Base-by-base conservation (phyloP, 2,888 invertebrate species). In the Epistrophella euchroma region DNA sequence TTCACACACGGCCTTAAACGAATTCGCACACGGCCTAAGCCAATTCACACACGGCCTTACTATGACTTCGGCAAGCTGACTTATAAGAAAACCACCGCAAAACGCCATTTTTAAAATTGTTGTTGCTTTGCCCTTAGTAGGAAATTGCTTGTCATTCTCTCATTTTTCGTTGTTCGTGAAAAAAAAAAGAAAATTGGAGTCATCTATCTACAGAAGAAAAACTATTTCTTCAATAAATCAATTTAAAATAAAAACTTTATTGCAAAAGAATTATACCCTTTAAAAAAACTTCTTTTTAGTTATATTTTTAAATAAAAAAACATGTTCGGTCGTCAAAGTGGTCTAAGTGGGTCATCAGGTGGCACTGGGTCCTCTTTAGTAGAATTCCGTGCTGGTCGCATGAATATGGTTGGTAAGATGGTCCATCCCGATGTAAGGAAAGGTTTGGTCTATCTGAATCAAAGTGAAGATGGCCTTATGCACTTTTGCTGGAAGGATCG, bases 401-500 rank as follows among this genome's bases (percentile, higher is more conserved):
- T 99, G 98, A 96, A 95, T 85, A 94, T 98, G 93, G 90, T 92
- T 22, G 98, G 97, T 56, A 97, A 97, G 90, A 98, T 97, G 96
- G 98, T 98, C 4, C 95, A 96, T 92, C 97, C 99, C 2, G 98
- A 99, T 91, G 97, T 97, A 89, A 95, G 98, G 90, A 99, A 99
- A 93, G 99, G 99, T 6, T 93, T 97, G 35, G 94, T 99, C 15
- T 99, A 98, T 91, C 95, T 99, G 75, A 97, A 98, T 91, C 99
- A 99, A 92, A 97, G 98, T 71, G 98, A 99, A 89, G 99, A 99
- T 93, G 97, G 98, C 0, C 93, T 99, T 77, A 98, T 99, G 97
- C 99, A 99, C 93, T 99, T 99, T 91, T 99, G 99, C 92, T 99
- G 99, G 99, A 99, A 99, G 93, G 99, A 99, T 93, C 95, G 99